Evolutionary conservation across 2,113 vertebrate species (phyloP).

Genomic region (Eonycteris spelaea): DNA sequence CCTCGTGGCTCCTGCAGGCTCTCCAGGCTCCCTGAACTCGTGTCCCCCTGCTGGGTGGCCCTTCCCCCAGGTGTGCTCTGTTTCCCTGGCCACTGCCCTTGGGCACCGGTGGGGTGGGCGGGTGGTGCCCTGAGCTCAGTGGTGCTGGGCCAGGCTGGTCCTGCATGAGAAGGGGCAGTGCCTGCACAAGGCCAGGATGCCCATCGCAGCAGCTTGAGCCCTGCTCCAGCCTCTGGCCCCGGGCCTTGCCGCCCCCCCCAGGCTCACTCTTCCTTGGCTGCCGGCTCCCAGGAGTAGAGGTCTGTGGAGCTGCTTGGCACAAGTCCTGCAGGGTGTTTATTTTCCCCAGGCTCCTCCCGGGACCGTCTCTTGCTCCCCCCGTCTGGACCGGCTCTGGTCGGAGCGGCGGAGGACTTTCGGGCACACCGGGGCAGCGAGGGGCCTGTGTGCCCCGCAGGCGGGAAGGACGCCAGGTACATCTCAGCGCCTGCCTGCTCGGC

Average conservation of each 20-base stretch:
- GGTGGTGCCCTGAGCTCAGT: neutral
- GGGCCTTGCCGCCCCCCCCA: neutral
- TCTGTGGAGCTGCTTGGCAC: neutral
- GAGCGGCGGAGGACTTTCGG: constrained; percentile 64
- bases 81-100: neutral
- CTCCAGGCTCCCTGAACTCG: neutral
- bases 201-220: neutral
- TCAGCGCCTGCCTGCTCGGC: constrained; percentile 56
- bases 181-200: neutral
- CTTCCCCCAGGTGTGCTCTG: neutral
- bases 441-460: constrained; percentile 47
- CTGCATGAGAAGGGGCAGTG: neutral
- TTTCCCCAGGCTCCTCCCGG: constrained; percentile 72
- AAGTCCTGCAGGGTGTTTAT: constrained; percentile 65
- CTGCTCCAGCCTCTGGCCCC: neutral
- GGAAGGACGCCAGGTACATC: constrained; percentile 70
- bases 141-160: neutral
- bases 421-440: constrained; percentile 58
- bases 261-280: neutral
- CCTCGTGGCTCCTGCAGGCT: neutral
- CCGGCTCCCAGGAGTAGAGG: neutral
- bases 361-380: constrained; percentile 61
- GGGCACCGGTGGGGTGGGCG: neutral
- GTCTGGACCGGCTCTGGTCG: constrained; percentile 67
- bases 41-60: neutral